phyloP scores from a whole-genome alignment of 2,797 vertebrate genomes.

The Hydrophis major region DNA sequence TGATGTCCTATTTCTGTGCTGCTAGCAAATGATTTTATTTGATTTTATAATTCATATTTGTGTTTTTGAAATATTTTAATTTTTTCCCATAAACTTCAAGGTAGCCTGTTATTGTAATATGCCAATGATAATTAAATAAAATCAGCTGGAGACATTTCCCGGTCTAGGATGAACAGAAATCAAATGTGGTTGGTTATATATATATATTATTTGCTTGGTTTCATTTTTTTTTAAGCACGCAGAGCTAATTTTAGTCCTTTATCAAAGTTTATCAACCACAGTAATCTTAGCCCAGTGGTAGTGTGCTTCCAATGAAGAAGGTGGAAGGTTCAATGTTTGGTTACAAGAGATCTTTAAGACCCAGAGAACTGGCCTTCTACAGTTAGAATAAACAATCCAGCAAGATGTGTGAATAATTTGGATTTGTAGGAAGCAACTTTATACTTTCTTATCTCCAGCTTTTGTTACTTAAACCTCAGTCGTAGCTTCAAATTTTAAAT shows the following conservation, averaged over 20 bases:
- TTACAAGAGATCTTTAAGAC: background rate
- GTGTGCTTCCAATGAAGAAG: background rate
- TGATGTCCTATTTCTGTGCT: background rate
- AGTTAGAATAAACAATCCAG: background rate
- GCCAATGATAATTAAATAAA: background rate
- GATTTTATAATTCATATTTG: background rate
- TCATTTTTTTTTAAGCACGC: background rate
- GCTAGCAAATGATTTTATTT: background rate
- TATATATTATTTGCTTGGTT: background rate
- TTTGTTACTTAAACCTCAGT: background rate
- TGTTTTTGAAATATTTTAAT: background rate
- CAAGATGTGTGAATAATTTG: background rate
- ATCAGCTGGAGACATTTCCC: background rate
- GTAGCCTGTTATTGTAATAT: background rate
- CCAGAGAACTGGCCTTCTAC: background rate
- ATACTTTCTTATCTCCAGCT: background rate
- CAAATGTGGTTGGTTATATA: background rate
- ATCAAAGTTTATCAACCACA: background rate
- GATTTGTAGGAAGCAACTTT: background rate
- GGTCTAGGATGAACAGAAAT: background rate
- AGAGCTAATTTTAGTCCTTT: background rate
- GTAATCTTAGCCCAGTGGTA: background rate
- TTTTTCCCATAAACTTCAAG: background rate
- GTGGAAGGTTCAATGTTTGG: background rate
- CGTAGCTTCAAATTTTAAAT: background rate